phyloP scores from a whole-genome alignment of 2,113 vertebrate genomes.

The Triplophysa dalaica region DNA sequence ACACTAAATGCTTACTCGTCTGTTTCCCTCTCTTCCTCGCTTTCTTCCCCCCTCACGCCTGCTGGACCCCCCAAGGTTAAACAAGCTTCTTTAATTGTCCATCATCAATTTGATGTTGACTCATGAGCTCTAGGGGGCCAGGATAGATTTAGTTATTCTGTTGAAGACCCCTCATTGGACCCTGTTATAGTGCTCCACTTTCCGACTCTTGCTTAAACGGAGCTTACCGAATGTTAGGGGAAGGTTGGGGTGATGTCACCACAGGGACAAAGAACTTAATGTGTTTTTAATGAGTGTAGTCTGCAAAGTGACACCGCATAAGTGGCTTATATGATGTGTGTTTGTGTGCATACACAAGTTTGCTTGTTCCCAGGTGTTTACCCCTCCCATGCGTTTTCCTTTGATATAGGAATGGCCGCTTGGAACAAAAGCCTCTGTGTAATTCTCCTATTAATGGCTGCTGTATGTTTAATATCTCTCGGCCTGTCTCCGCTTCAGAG shows the following conservation, averaged over 20 bases:
- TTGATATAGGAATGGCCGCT: slow-evolving; percentile 15
- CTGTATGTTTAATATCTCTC: slow-evolving; percentile 58
- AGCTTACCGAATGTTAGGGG: slow-evolving; percentile 61
- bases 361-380: background rate
- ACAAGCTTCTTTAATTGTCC: slow-evolving; percentile 67
- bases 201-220: slow-evolving; percentile 65
- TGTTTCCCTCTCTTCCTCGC: background rate
- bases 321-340: slow-evolving; percentile 60
- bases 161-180: slow-evolving; percentile 48
- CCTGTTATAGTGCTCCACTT: slow-evolving; percentile 52
- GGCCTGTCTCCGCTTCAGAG: slow-evolving; percentile 41
- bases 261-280: slow-evolving; percentile 68
- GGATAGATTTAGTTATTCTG: slow-evolving; percentile 59
- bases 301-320: slow-evolving; percentile 63
- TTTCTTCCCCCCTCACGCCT: background rate
- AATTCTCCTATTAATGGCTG: slow-evolving; percentile 44
- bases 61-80: slow-evolving; percentile 64
- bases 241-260: slow-evolving; percentile 50
- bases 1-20: slow-evolving; percentile 63
- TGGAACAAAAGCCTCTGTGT: slow-evolving; percentile 7
- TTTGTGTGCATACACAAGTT: background rate
- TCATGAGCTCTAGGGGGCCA: slow-evolving; percentile 53
- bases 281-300: slow-evolving; percentile 74
- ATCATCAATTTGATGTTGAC: slow-evolving; percentile 71
- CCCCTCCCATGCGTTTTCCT: background rate